Evolutionary conservation across 2,888 invertebrate species (phyloP).

Genomic region (Lacanobia oleracea): DNA sequence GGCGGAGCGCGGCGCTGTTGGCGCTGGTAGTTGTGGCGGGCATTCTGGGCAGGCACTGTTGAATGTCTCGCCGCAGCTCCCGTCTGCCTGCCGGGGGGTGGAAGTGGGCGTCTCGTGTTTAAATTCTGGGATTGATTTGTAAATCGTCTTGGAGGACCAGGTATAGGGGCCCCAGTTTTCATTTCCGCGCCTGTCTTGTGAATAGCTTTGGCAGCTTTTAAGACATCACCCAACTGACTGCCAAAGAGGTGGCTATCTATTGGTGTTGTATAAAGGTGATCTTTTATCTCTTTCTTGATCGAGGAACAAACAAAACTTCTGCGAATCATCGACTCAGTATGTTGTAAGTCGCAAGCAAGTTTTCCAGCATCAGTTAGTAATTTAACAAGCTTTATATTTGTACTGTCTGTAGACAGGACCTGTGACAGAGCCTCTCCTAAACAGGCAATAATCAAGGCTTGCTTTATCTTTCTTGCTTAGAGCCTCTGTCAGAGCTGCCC

Average conservation of each 20-base stretch:
- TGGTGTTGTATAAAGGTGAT: no score
- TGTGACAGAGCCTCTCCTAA: no score
- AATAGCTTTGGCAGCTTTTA: slow-evolving; percentile 3
- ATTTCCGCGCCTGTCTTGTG: neutral
- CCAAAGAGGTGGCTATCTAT: neutral
- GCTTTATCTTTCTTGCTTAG: no score
- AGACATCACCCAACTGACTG: slow-evolving; percentile 4
- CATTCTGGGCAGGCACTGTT: neutral
- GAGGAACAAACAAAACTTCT: slow-evolving; percentile 6
- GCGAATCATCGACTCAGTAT: neutral
- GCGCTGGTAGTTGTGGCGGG: neutral
- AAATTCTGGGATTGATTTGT: slow-evolving; percentile 10
- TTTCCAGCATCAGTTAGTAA: slow-evolving; percentile 1
- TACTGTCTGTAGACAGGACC: neutral
- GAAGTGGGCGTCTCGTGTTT: neutral
- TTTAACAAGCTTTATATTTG: slow-evolving; percentile 3
- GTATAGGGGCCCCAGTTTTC: neutral
- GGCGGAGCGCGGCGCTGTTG: neutral
- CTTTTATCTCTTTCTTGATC: no score
- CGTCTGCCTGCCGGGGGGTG: neutral
- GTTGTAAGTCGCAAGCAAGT: slow-evolving; percentile 2
- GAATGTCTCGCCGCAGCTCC: neutral
- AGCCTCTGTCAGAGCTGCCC: no score
- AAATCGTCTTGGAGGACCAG: neutral
- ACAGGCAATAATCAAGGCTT: no score